A percentile compares a stretch with the other conserved stretches of the same genome.
Evolutionary conservation across 1,140 invertebrate species (phyloP).

Genomic region (Ips typographus): DNA sequence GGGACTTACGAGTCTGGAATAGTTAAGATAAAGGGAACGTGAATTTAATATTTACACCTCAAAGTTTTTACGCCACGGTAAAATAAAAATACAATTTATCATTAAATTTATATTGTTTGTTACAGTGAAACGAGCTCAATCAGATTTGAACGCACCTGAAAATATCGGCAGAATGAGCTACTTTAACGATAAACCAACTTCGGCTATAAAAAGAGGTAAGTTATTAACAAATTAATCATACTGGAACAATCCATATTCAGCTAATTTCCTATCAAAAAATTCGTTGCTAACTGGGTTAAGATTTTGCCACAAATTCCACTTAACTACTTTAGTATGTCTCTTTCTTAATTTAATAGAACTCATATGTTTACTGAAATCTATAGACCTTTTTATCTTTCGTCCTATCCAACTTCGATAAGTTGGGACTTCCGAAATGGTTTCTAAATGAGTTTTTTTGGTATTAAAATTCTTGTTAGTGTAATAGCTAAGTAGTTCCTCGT

Average conservation of each 20-base stretch:
- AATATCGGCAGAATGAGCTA: conserved; percentile 38
- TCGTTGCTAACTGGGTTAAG: too few relatives aligned
- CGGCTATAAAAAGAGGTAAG: conserved; percentile 49
- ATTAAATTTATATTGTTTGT: conserved; percentile 10
- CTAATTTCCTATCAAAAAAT: too few relatives aligned
- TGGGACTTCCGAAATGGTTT: background rate
- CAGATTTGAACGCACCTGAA: conserved; percentile 30
- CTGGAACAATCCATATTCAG: too few relatives aligned
- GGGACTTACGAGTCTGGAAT: background rate
- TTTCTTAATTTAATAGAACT: background rate
- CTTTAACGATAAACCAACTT: conserved; percentile 45
- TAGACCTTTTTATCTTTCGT: background rate
- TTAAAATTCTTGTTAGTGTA: background rate
- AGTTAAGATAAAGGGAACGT: too few relatives aligned
- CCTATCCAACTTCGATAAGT: background rate
- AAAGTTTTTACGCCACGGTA: too few relatives aligned
- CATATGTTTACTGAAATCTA: background rate
- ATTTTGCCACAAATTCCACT: background rate
- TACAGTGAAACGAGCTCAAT: conserved; percentile 47
- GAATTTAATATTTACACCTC: too few relatives aligned
- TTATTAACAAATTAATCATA: background rate
- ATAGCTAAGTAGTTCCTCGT: background rate
- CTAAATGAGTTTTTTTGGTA: background rate
- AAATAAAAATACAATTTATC: background rate
- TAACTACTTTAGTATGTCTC: background rate